Base-by-base conservation (phyloP, 2,888 invertebrate genomes). In the Leptopterna dolabrata region DNA sequence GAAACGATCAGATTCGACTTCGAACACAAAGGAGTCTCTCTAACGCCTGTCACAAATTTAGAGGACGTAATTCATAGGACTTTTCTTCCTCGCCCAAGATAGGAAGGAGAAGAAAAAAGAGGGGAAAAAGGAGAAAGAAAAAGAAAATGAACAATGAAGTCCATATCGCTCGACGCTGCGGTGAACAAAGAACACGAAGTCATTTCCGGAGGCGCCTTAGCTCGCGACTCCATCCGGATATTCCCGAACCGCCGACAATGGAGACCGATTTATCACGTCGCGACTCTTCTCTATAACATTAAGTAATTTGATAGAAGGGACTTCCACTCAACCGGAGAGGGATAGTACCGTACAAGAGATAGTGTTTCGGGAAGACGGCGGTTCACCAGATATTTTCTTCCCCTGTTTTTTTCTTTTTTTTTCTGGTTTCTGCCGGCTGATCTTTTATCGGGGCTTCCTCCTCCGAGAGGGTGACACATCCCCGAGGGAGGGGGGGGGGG, bases 281-380 rank as follows among this genome's bases (percentile, higher is more conserved):
- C 73, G 36, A 41, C 73, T 36, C 73, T 73, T 36, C 36, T 73
- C 36, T 73, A 73, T 73, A 73, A 73, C 73, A 73, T 73, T 41
- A 73, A 73, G 73, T 73, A 73, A 73, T 73, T 73, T 41, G 73
- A 73, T 73, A 73, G 73, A 73, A 73, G 73, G 19, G n/a, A 63
- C 63, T 63, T 19, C 63, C 13, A 24, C 63, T 24, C 9, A 27
- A 24, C 24, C 24, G 24, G n/a, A n/a, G n/a, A n/a, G n/a, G n/a
- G n/a, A n/a, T n/a, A n/a, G n/a, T n/a, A n/a, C n/a, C n/a, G n/a
- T n/a, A n/a, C n/a, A n/a, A 24, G 63, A 24, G 63, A 24, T 7
- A 36, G 36, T 16, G n/a, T 4, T n/a, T 51, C 51, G 51, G 51
- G n/a, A 51, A 1, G 51, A 51, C 6, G 51, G 51, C 51, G 51